Conservation (phyloP, 1,140 invertebrate genomes). For the Hypsibius dujardini region DNA sequence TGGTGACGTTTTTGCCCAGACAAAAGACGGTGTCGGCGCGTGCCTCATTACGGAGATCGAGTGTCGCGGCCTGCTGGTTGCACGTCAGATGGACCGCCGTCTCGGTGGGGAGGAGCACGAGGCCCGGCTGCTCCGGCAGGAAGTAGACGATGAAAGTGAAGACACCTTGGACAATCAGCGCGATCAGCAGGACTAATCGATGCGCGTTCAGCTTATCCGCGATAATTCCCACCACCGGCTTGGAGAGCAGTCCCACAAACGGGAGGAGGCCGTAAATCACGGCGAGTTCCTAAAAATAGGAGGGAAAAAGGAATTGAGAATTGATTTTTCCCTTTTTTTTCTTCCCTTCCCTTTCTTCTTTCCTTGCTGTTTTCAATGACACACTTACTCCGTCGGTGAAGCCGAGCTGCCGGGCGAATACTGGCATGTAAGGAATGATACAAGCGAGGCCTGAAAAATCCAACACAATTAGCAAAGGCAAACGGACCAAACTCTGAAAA, state of each 20-base stretch:
- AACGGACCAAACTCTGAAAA: no score
- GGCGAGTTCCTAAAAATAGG: constrained; percentile 24
- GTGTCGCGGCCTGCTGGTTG: not conserved
- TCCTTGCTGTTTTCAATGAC: no score
- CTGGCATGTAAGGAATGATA: constrained; percentile 32
- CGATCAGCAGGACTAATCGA: constrained; percentile 24
- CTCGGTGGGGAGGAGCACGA: not conserved
- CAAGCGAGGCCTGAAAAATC: constrained; percentile 28
- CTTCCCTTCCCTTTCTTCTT: no score
- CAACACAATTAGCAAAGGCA: no score
- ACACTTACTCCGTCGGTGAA: constrained; percentile 24
- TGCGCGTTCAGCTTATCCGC: constrained; percentile 30
- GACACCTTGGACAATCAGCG: constrained; percentile 21
- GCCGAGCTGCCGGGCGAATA: constrained; percentile 30
- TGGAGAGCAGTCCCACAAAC: constrained; percentile 28
- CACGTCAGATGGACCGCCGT: not conserved
- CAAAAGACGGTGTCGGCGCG: no score
- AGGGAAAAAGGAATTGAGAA: no score
- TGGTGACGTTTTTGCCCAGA: no score
- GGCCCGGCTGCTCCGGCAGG: constrained; percentile 9
- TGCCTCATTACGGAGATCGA: no score
- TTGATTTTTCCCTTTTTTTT: no score
- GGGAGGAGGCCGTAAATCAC: constrained; percentile 31
- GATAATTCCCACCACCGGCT: constrained; percentile 29
- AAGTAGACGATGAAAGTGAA: constrained; percentile 20